phyloP scores from a whole-genome alignment of 2,888 invertebrate genomes.

The Lasius platythorax region DNA sequence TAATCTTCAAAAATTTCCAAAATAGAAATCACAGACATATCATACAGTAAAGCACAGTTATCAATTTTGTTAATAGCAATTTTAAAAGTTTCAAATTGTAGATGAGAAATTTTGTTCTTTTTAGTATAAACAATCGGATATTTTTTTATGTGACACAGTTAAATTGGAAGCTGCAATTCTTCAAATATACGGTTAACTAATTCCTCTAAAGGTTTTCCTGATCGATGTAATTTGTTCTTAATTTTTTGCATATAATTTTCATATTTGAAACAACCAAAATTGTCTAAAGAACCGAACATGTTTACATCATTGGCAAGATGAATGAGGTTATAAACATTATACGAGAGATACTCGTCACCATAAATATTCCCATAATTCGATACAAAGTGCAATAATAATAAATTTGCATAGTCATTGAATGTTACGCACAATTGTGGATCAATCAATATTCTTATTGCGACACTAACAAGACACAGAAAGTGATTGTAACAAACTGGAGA shows the following conservation, averaged over 20 bases:
- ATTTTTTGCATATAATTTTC: conserved; percentile 15
- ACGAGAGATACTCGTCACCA: neutral
- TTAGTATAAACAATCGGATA: neutral
- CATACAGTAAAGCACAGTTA: too few relatives aligned
- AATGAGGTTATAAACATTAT: conserved; percentile 3
- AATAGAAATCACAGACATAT: too few relatives aligned
- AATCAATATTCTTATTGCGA: conserved; percentile 1
- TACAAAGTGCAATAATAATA: neutral
- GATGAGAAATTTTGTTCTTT: neutral
- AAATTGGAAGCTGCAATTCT: neutral
- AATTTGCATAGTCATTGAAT: neutral
- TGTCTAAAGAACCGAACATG: neutral
- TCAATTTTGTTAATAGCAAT: too few relatives aligned
- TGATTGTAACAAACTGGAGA: neutral
- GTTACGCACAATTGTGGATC: neutral
- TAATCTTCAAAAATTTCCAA: too few relatives aligned
- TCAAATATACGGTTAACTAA: neutral
- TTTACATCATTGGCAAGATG: conserved; percentile 7
- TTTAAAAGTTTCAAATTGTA: neutral
- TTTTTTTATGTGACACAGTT: neutral
- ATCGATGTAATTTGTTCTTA: neutral
- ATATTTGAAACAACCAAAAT: conserved; percentile 14
- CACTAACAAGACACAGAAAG: neutral
- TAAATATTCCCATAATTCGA: neutral
- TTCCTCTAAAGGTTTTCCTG: conserved; percentile 1